Percentiles rank a stretch among this genome's conserved stretches.
Evolutionary conservation across 2,888 invertebrate species (phyloP).

Genomic region (Hylaea fasciaria): DNA sequence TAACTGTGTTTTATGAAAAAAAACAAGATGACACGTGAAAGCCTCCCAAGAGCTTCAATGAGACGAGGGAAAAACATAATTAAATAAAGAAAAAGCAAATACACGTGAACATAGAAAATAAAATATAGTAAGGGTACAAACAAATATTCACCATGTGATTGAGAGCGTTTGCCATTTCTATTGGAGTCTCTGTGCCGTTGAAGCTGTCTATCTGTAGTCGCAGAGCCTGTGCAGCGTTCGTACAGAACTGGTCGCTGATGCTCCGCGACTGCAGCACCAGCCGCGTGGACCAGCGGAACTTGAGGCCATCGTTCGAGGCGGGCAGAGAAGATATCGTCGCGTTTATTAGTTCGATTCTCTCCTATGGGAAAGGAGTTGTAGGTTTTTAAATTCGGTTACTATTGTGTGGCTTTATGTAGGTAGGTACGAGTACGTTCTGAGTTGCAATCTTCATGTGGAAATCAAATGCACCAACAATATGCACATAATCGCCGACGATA

Average conservation of each 20-base stretch:
- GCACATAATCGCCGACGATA: too few species aligned
- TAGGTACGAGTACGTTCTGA: too few species aligned
- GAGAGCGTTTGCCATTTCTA: slow-evolving; percentile 54
- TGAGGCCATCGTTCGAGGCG: slow-evolving; percentile 54
- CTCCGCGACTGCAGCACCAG: slow-evolving; percentile 56
- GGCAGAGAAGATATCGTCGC: slow-evolving; percentile 61
- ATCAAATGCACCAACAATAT: too few species aligned
- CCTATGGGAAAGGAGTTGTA: slow-evolving; percentile 47
- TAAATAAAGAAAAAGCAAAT: too few species aligned
- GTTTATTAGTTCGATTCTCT: slow-evolving; percentile 59
- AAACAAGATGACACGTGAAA: too few species aligned
- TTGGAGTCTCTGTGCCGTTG: slow-evolving; percentile 57
- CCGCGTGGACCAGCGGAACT: slow-evolving; percentile 66
- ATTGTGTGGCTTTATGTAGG: too few species aligned
- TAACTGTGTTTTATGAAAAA: too few species aligned
- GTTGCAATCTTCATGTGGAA: too few species aligned
- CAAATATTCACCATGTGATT: slow-evolving; percentile 66
- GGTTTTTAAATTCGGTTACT: too few species aligned
- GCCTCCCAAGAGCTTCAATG: too few species aligned
- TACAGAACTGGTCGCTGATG: slow-evolving; percentile 48
- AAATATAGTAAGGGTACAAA: neutral
- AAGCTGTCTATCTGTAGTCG: slow-evolving; percentile 56
- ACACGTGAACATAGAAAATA: too few species aligned
- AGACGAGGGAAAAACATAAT: too few species aligned
- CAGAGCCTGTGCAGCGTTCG: slow-evolving; percentile 51